These are phyloP conservation scores for Tetragnatha versicolor DNA, from an alignment of 1,140 invertebrate genomes.

Conservation along the genomic window DNA sequence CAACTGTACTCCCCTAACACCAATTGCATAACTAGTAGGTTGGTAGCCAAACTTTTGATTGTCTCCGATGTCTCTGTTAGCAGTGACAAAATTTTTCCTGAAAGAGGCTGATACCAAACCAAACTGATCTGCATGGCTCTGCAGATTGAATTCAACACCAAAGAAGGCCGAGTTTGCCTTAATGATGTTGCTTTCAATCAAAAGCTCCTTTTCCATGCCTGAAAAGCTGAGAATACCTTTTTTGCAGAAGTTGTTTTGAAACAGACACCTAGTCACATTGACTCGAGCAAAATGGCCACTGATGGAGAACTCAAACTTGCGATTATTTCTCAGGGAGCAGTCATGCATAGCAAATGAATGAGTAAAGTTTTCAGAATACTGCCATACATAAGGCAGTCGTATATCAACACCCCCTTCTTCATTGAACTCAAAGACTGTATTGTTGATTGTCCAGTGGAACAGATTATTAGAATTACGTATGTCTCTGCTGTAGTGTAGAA, in stretches of 20 bases:
- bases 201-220: conserved; percentile 97
- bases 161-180: conserved; percentile 82
- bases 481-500: conserved; percentile 87
- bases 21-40: conserved; percentile 82
- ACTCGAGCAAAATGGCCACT: conserved; percentile 88
- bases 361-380: conserved; percentile 93
- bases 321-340: conserved; percentile 84
- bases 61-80: conserved; percentile 57
- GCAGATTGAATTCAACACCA: conserved; percentile 86
- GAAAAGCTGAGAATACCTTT: conserved; percentile 81
- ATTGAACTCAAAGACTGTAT: conserved; percentile 82
- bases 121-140: conserved; percentile 93
- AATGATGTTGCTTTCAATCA: conserved; percentile 77
- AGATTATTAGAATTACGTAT: conserved; percentile 85
- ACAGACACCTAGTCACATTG: conserved; percentile 81
- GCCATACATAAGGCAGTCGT: conserved; percentile 89
- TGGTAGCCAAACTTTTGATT: conserved; percentile 62
- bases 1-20: conserved; percentile 93
- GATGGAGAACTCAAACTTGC: conserved; percentile 82
- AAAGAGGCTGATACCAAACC: conserved; percentile 62
- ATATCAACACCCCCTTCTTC: conserved; percentile 82
- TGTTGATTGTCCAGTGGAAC: conserved; percentile 91
- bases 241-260: conserved; percentile 84
- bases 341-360: conserved; percentile 87
- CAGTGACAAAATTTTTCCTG: conserved; percentile 55